Evolutionary conservation across 2,797 vertebrate species (phyloP).

Genomic region (Gorsachius magnificus): DNA sequence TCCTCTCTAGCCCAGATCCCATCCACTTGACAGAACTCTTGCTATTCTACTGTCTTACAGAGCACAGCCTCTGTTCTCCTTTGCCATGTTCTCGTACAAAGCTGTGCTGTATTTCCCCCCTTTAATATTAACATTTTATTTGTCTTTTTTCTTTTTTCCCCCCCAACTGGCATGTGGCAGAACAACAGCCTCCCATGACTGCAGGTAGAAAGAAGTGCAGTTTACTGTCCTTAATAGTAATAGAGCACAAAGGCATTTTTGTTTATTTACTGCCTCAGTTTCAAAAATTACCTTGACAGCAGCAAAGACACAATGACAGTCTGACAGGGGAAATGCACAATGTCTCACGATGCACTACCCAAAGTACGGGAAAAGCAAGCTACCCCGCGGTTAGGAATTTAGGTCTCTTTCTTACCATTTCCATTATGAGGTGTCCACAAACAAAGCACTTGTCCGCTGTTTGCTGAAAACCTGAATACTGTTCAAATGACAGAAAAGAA

Average conservation of each 20-base stretch:
- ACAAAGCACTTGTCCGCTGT: slow-evolving; percentile 98
- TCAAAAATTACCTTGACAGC: neutral
- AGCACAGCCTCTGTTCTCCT: neutral
- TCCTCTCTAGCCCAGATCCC: neutral
- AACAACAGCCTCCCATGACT: neutral
- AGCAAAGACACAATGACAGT: neutral
- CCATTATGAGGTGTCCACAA: slow-evolving; percentile 99
- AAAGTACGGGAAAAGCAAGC: neutral
- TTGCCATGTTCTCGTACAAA: neutral
- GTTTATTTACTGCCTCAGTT: neutral
- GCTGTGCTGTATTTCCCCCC: neutral
- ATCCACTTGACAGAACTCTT: neutral
- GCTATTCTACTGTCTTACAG: neutral
- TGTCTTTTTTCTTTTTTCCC: neutral
- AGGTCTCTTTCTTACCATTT: slow-evolving; percentile 92
- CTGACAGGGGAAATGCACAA: neutral
- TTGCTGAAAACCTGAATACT: slow-evolving; percentile 99
- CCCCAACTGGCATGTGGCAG: neutral
- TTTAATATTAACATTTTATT: neutral
- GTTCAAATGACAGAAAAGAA: slow-evolving; percentile 55
- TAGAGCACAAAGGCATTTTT: neutral
- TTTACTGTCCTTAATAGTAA: neutral
- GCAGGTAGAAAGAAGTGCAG: neutral
- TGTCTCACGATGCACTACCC: neutral
- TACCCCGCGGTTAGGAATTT: neutral